Evolutionary conservation across 2,888 invertebrate species (phyloP).

Genomic region (Tenthredo notha): DNA sequence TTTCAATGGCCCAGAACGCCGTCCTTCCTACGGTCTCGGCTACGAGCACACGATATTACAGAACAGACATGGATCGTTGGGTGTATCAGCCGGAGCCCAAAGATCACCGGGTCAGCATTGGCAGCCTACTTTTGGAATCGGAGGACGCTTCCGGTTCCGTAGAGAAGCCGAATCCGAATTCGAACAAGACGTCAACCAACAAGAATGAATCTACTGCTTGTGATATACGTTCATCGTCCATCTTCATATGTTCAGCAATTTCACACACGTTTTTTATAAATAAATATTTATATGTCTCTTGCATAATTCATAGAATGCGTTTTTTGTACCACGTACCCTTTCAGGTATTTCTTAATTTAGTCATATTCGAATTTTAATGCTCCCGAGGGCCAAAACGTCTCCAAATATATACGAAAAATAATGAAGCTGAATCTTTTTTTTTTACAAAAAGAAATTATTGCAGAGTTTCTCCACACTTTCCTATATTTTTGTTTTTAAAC

Average conservation of each 20-base stretch:
- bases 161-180: background rate
- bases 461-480: too few relatives aligned
- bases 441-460: too few relatives aligned
- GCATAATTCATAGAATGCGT: background rate
- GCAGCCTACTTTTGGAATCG: background rate
- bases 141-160: constrained; percentile 29
- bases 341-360: too few relatives aligned
- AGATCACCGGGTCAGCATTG: background rate
- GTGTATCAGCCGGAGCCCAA: constrained; percentile 20
- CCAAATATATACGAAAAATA: too few relatives aligned
- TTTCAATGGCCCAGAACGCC: constrained; percentile 30
- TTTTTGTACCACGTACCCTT: background rate
- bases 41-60: constrained; percentile 31
- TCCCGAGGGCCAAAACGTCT: too few relatives aligned
- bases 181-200: background rate
- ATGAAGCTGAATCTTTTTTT: too few relatives aligned
- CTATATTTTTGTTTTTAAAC: too few relatives aligned
- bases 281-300: background rate
- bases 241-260: background rate
- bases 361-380: too few relatives aligned
- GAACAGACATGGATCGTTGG: constrained; percentile 20
- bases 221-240: background rate
- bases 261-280: background rate
- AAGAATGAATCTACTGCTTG: background rate
- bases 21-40: background rate